Evolutionary conservation across 1,140 invertebrate species (phyloP), one percentile per base, ranked within the genome.

Genomic region (Drosophila kanapiae): DNA sequence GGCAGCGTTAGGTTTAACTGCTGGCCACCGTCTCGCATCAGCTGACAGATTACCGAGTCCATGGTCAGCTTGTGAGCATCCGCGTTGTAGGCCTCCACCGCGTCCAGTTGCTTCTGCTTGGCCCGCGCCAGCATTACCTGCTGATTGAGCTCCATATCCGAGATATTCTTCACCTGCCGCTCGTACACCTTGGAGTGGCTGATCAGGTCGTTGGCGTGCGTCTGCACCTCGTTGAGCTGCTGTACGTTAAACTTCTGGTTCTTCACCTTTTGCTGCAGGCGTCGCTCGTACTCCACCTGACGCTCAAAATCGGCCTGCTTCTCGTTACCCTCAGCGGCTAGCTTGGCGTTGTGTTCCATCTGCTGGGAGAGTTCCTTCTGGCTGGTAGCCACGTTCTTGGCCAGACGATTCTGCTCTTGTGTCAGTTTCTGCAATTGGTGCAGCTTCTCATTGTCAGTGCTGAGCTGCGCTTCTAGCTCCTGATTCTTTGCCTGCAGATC

Each of bases 31-130:
- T 65, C 13, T 31, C 51, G 33, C 35, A 48, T 35, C 6, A 56
- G 54, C 42, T 27, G 63, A 16, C 67, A 64, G 23, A 72, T 59
- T 2, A 69, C 65, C 11, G 61, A 64, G 10, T 75, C 82, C 59
- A 51, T 71, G 43, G 49, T 58, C 43, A 71, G 60, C 18, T 76
- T 65, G 13, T 79, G 75, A 6, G 77, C 79, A 42, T 78, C 54
- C 14, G 37, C 35, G 58, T 92, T 92, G 45, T 82, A 90, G 16
- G 59, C 54, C n/a, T 82, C 79, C 4, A 91, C 60, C 11, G 64
- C 43, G 57, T 92, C 88, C 13, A 80, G 58, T 11, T 85, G 53
- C 31, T 91, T 76, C 14, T 91, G 82, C 42, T 91, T 85, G n/a
- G 77, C 71, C 9, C 83, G 76, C 1, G 91, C 51, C 11, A 85